Percentiles rank a stretch among this genome's conserved stretches.
These are phyloP conservation scores for Clarias laeviceps DNA, from an alignment of 2,797 vertebrate genomes.

Conservation along the genomic window DNA sequence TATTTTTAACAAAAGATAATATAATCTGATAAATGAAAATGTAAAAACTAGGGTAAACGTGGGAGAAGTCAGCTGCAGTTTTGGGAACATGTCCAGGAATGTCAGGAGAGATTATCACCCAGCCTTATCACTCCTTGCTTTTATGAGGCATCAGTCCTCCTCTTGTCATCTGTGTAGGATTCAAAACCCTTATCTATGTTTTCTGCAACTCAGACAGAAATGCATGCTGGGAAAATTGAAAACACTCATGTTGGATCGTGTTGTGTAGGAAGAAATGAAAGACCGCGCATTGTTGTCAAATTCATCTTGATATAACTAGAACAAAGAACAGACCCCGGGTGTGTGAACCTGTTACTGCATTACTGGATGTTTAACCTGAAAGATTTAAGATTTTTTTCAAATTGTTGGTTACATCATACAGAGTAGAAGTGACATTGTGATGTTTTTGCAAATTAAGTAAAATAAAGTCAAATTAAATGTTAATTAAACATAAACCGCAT, in stretches of 20 bases:
- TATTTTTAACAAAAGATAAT: not conserved
- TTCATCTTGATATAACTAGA: conserved; percentile 13
- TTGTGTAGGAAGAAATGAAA: not conserved
- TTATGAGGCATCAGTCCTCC: conserved; percentile 68
- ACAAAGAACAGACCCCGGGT: not conserved
- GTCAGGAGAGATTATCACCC: conserved; percentile 57
- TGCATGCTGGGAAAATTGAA: conserved; percentile 44
- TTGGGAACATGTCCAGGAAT: conserved; percentile 55
- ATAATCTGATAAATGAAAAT: conserved; percentile 41
- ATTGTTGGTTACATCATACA: too few relatives aligned
- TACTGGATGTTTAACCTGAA: not conserved
- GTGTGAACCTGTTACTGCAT: not conserved
- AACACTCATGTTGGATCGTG: conserved; percentile 38
- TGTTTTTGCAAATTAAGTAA: not conserved
- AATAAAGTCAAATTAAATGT: not conserved
- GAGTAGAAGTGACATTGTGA: not conserved
- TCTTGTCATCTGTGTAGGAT: conserved; percentile 59
- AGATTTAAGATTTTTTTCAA: not conserved
- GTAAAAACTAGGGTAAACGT: not conserved
- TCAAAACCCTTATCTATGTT: conserved; percentile 43
- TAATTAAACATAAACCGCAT: not conserved
- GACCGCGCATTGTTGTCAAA: not conserved
- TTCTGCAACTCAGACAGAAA: conserved; percentile 37
- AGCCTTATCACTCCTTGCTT: conserved; percentile 63
- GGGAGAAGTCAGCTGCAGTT: conserved; percentile 45